Evolutionary conservation across 2,797 vertebrate genomes (phyloP).

Genomic region (Botia almorhae): DNA sequence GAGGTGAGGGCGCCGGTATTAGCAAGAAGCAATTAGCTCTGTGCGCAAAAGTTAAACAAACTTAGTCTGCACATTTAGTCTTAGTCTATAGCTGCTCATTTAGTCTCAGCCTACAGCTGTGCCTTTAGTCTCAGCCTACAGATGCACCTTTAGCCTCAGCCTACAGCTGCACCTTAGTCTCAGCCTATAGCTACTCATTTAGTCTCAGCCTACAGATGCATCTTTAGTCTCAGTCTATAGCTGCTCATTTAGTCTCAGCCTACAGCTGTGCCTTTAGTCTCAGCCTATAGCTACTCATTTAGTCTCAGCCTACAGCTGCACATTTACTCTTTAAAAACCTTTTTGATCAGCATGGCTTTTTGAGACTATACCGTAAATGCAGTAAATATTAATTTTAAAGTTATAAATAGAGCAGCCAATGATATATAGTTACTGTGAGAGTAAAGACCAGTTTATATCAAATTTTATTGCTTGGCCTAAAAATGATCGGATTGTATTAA

Average conservation of each 20-base stretch:
- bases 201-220: no score
- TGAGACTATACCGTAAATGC: neutral
- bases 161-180: no score
- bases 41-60: neutral
- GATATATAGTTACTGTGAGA: neutral
- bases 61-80: neutral
- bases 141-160: no score
- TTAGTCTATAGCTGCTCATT: neutral
- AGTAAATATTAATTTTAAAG: neutral
- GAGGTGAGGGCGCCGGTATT: conserved; percentile 59
- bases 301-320: no score
- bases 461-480: neutral
- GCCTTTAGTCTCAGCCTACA: no score
- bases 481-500: neutral
- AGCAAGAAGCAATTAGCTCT: conserved; percentile 11
- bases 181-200: no score
- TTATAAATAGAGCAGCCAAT: neutral
- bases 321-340: neutral
- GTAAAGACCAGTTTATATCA: neutral
- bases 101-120: neutral
- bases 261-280: no score
- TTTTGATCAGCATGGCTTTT: neutral
- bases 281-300: no score
- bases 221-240: neutral
- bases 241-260: no score